Evolutionary conservation across 2,888 invertebrate genomes (phyloP).

Genomic region (Entomobrya multifasciata): DNA sequence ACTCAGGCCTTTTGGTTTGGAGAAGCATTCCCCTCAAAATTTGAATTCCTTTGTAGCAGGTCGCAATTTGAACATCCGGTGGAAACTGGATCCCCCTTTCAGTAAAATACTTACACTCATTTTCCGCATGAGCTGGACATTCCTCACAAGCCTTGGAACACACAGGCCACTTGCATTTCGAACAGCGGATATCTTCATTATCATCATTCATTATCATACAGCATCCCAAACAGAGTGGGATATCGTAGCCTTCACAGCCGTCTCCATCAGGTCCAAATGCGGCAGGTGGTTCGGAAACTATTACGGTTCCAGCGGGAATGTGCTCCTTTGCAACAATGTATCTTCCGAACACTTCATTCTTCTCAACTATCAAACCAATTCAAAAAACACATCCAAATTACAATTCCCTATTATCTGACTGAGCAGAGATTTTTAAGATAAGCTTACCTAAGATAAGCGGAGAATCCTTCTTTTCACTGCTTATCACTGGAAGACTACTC

Average conservation of each 20-base stretch:
- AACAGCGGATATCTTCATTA: constrained; percentile 82
- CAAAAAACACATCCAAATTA: too few relatives aligned
- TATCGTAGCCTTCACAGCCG: constrained; percentile 56
- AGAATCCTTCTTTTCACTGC: constrained; percentile 23
- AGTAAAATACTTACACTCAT: constrained; percentile 71
- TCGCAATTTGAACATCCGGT: constrained; percentile 64
- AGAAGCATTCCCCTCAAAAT: constrained; percentile 70
- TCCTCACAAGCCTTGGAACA: constrained; percentile 86
- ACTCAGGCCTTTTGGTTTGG: constrained; percentile 55
- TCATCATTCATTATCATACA: constrained; percentile 74
- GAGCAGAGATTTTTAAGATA: too few relatives aligned
- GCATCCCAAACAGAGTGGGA: constrained; percentile 59
- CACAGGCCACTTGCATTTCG: constrained; percentile 91
- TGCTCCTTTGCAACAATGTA: constrained; percentile 75
- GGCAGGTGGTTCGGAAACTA: constrained; percentile 74
- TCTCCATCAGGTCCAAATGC: constrained; percentile 73
- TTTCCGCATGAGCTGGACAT: constrained; percentile 61
- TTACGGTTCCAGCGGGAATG: constrained; percentile 75
- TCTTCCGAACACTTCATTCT: constrained; percentile 71
- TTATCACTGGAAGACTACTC: constrained; percentile 7
- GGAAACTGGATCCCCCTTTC: constrained; percentile 70
- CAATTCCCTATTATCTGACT: too few relatives aligned
- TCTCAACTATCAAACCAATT: too few relatives aligned
- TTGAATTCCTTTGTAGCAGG: constrained; percentile 74
- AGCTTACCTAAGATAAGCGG: constrained; percentile 37